These are phyloP conservation scores for Agonopterix heracliana DNA, from an alignment of 2,888 invertebrate species.

Conservation along the genomic window DNA sequence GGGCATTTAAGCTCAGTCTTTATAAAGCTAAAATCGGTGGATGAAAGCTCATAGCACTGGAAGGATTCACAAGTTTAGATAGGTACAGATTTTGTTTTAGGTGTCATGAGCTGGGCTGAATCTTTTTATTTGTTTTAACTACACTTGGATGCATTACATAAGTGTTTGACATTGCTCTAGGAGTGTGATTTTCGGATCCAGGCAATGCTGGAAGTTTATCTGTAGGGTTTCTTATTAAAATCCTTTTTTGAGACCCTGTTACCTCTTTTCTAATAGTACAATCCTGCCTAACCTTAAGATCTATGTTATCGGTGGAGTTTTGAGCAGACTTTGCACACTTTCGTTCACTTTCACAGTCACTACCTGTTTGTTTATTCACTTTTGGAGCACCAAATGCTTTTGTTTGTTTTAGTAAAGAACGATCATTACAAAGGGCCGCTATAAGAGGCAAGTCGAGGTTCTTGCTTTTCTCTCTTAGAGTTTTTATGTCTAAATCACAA, in stretches of 20 bases:
- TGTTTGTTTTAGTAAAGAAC: conserved; percentile 91
- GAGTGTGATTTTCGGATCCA: conserved; percentile 67
- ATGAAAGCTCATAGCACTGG: conserved; percentile 66
- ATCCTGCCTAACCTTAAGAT: conserved; percentile 62
- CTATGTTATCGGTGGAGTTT: conserved; percentile 65
- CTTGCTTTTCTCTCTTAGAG: conserved; percentile 90
- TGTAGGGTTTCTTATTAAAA: conserved; percentile 81
- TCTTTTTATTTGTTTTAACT: conserved; percentile 54
- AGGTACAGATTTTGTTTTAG: conserved; percentile 8
- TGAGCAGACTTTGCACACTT: conserved; percentile 60
- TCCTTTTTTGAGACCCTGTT: conserved; percentile 76
- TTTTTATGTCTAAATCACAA: conserved; percentile 84
- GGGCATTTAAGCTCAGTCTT: conserved; percentile 47
- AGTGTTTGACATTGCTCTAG: conserved; percentile 82
- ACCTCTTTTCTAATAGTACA: conserved; percentile 80
- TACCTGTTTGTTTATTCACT: conserved; percentile 56
- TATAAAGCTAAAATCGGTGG: conserved; percentile 46
- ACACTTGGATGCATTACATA: conserved; percentile 78
- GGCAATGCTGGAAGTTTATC: conserved; percentile 84
- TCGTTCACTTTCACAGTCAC: conserved; percentile 66
- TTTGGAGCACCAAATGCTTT: conserved; percentile 90
- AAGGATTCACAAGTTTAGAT: conserved; percentile 57
- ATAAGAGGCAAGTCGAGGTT: conserved; percentile 94
- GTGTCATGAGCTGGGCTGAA: conserved; percentile 65
- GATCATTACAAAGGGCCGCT: conserved; percentile 94